phyloP scores from a whole-genome alignment of 2,113 vertebrate species.

The Tinamus guttatus region DNA sequence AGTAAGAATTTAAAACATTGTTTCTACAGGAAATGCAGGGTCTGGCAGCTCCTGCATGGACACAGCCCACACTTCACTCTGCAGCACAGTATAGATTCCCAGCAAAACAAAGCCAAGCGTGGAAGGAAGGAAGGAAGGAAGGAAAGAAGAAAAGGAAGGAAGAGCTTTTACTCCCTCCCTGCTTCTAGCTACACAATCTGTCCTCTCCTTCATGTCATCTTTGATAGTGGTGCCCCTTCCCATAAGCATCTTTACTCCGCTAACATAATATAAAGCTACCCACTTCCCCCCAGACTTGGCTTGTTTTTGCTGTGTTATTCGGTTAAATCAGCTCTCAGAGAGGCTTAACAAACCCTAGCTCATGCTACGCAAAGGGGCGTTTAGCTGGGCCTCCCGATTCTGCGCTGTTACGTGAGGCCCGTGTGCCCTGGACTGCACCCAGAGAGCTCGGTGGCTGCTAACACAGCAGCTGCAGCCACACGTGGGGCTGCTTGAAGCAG shows the following conservation, averaged over 20 bases:
- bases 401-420: not conserved
- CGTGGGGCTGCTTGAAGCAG: not conserved
- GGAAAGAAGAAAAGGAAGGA: too few species aligned
- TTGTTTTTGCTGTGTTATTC: not conserved
- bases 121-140: fast-evolving
- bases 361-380: not conserved
- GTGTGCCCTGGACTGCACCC: not conserved
- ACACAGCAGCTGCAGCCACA: not conserved
- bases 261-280: not conserved
- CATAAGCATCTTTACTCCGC: not conserved
- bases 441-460: fast-evolving
- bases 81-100: fast-evolving
- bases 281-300: not conserved
- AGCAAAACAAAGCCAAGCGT: not conserved
- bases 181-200: not conserved
- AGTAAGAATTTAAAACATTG: too few species aligned
- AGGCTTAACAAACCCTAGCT: not conserved
- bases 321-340: not conserved
- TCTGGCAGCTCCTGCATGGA: not conserved
- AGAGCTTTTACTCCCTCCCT: too few species aligned
- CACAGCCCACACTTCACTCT: fast-evolving
- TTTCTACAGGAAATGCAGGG: not conserved
- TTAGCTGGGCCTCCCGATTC: not conserved
- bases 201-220: not conserved
- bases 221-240: not conserved